Evolutionary conservation across 2,113 vertebrate species (phyloP), one percentile per base, ranked within the genome.

Genomic region (Gopherus flavomarginatus): DNA sequence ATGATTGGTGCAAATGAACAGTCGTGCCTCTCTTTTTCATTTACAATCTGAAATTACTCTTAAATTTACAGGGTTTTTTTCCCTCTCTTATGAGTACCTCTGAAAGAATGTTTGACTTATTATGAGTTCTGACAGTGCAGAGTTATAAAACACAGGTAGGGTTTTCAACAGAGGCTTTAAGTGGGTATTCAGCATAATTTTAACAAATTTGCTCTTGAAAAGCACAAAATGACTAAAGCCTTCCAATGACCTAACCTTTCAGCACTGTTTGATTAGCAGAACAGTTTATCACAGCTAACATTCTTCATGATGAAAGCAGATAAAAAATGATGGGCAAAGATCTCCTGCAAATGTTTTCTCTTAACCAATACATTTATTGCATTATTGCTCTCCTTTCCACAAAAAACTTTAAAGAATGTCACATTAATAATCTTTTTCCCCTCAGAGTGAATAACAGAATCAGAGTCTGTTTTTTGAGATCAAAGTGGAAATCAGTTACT

Each of bases 1-100:
- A 99, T 99, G 99, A 99, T 99, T 99, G 99, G 99, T 99, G 99
- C 99, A 99, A 99, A 99, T 99, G 99, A 99, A 99, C 99, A 99
- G 99, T 98, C 98, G 98, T 98, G 98, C 98, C 98, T 99, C 98
- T 98, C 98, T 98, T 98, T 98, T 98, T 98, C 98, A 99, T 99
- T 99, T 99, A 98, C 98, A 99, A 98, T 98, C 98, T 99, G 98
- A 99, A 99, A 99, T 99, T 98, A 99, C 98, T 98, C 98, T 98
- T 99, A 99, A 98, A 99, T 98, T 98, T 98, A 98, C 98, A 97
- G 97, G 97, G 80, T 2, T 97, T 97, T 98, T 98, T 72, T n/a
- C 97, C 98, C 98, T 98, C 97, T 98, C 98, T 98, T 98, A 98
- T 97, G 98, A 98, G 98, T 98, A 98, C 98, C 98, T 98, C 98